These are phyloP conservation scores for Ophraella communa DNA, from an alignment of 2,888 invertebrate genomes.

Conservation along the genomic window DNA sequence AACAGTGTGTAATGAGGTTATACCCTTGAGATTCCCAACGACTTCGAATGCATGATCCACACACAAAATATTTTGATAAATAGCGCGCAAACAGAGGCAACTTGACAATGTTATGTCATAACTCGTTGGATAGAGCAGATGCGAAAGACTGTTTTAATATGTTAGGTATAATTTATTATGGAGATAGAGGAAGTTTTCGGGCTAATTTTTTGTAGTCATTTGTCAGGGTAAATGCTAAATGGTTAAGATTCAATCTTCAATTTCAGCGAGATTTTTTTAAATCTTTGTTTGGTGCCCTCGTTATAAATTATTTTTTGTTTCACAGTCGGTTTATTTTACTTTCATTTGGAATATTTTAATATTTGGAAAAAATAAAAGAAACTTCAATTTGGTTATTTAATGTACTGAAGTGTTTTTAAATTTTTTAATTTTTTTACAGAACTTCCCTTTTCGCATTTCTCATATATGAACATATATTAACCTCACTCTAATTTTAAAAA, in stretches of 20 bases:
- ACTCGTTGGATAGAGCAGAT: constrained; percentile 29
- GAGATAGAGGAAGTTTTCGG: constrained; percentile 21
- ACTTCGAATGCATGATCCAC: constrained; percentile 43
- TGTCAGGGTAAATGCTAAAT: constrained; percentile 9
- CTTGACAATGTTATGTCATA: constrained; percentile 48
- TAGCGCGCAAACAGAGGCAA: constrained; percentile 50
- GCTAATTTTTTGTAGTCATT: constrained; percentile 20
- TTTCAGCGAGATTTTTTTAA: not conserved
- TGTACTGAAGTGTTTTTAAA: too few species aligned
- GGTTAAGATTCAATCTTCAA: constrained; percentile 11
- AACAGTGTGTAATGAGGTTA: not conserved
- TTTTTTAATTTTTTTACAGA: too few species aligned
- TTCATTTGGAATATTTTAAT: too few species aligned
- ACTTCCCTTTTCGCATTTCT: too few species aligned
- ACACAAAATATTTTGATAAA: constrained; percentile 53
- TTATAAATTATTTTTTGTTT: not conserved
- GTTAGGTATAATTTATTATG: constrained; percentile 24
- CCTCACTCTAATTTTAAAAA: too few species aligned
- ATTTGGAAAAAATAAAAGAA: too few species aligned
- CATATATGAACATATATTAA: too few species aligned
- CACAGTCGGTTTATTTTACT: not conserved
- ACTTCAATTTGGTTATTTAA: too few species aligned
- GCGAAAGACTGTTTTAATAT: constrained; percentile 27
- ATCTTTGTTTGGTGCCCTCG: not conserved
- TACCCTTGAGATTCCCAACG: not conserved